A percentile compares a stretch with the other conserved stretches of the same genome.
Evolutionary conservation across 2,113 vertebrate genomes (phyloP).

Genomic region (Phyllostomus hastatus): DNA sequence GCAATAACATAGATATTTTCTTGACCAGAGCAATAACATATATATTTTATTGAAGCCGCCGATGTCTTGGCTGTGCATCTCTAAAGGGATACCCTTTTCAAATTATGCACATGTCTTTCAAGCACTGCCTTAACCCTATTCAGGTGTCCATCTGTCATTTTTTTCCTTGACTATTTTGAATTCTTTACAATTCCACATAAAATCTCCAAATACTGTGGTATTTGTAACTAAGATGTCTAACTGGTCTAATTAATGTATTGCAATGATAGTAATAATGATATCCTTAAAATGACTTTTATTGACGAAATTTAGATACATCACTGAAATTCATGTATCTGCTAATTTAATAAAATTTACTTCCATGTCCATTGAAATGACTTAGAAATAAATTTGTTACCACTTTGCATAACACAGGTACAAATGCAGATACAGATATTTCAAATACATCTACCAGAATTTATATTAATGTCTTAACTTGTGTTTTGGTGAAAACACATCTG

Average conservation of each 20-base stretch:
- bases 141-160: constrained; percentile 51
- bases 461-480: not conserved
- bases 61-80: constrained; percentile 39
- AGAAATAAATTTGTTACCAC: not conserved
- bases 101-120: constrained; percentile 38
- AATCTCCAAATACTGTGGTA: constrained; percentile 47
- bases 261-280: not conserved
- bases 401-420: not conserved
- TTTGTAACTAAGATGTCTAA: not conserved
- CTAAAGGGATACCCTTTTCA: constrained; percentile 40
- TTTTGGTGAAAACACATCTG: not conserved
- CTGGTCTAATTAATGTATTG: not conserved
- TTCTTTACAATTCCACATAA: constrained; percentile 66
- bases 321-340: not conserved
- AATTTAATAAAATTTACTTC: not conserved
- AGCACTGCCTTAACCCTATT: constrained; percentile 25
- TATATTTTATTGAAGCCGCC: constrained; percentile 61
- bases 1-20: constrained; percentile 64
- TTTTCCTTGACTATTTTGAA: constrained; percentile 63
- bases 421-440: not conserved
- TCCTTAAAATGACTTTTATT: not conserved
- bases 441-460: not conserved
- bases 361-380: not conserved
- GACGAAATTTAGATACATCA: not conserved
- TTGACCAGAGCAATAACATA: constrained; percentile 54